phyloP scores from a whole-genome alignment of 2,888 invertebrate genomes.

The Icerya purchasi region DNA sequence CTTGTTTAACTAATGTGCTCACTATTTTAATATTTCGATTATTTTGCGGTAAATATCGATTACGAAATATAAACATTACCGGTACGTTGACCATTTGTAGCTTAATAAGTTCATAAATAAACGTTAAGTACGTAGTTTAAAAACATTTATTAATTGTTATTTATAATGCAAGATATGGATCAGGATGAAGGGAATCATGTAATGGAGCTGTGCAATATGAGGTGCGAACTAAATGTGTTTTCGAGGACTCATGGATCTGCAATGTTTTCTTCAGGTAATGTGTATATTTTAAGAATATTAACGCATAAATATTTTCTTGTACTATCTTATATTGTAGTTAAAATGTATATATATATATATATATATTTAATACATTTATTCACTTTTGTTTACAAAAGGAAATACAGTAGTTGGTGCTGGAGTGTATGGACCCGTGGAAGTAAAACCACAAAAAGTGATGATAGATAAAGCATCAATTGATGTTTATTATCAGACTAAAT shows the following conservation, averaged over 20 bases:
- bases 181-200: too few species aligned
- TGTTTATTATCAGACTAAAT: slow-evolving; percentile 50
- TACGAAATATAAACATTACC: too few species aligned
- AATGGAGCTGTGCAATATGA: slow-evolving; percentile 2
- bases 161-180: too few species aligned
- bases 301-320: not conserved
- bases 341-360: too few species aligned
- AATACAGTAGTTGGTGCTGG: slow-evolving; percentile 57
- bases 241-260: slow-evolving; percentile 10
- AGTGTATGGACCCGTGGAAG: slow-evolving; percentile 64
- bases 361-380: too few species aligned
- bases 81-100: too few species aligned
- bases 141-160: too few species aligned
- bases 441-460: slow-evolving; percentile 48
- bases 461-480: slow-evolving; percentile 59
- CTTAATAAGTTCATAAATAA: too few species aligned
- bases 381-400: slow-evolving; percentile 36
- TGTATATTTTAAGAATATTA: not conserved
- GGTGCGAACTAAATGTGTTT: slow-evolving; percentile 9
- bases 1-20: too few species aligned
- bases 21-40: too few species aligned
- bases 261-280: not conserved
- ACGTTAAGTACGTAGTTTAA: too few species aligned
- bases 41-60: too few species aligned
- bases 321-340: not conserved